Evolutionary conservation across 2,888 invertebrate species (phyloP), one percentile per base, ranked within the genome.

Genomic region (Nemurella pictetii): DNA sequence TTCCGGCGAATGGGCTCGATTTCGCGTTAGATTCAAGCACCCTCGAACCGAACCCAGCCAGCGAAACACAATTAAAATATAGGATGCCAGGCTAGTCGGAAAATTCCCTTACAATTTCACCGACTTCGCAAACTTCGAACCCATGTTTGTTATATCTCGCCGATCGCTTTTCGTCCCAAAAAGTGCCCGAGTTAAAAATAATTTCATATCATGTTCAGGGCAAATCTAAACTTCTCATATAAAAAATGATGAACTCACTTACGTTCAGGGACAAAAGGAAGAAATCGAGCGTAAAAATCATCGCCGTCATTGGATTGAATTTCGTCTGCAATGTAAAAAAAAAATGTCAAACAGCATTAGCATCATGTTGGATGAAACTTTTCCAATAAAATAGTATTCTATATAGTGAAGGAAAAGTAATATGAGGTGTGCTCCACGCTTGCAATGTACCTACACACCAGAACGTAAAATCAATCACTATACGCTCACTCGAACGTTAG

Each of bases 181-280:
- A 55, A n/a, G 3, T 2, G 55, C 1, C 2, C 12, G 9, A 55
- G 55, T 20, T 55, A 55, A 55, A 55, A 55, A 55, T 55, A 55
- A 55, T 55, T 55, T 55, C 9, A 12, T 55, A 55, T 2, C 20
- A 55, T 55, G 5, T 55, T 55, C 20, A 20, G 3, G 20, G 74
- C 75, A 26, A 12, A n/a, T n/a, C n/a, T n/a, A n/a, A n/a, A n/a
- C n/a, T 7, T 55, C 15, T 20, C 20, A 55, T 55, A 74, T 26
- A 29, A 75, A 28, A 27, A 12, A 75, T 28, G 29, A 28, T 20
- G 7, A 75, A 75, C 1, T 83, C 90, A 94, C 96, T 95, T 91
- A 96, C 96, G 90, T 96, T 95, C 87, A 96, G 90, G 87, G 94
- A 92, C 88, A 94, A 92, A 84, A 96, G 92, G 90, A 96, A 96